A percentile compares a stretch with the other conserved stretches of the same genome.
These are phyloP conservation scores for Chelonus formosanus DNA, from an alignment of 2,888 invertebrate species.

Conservation along the genomic window DNA sequence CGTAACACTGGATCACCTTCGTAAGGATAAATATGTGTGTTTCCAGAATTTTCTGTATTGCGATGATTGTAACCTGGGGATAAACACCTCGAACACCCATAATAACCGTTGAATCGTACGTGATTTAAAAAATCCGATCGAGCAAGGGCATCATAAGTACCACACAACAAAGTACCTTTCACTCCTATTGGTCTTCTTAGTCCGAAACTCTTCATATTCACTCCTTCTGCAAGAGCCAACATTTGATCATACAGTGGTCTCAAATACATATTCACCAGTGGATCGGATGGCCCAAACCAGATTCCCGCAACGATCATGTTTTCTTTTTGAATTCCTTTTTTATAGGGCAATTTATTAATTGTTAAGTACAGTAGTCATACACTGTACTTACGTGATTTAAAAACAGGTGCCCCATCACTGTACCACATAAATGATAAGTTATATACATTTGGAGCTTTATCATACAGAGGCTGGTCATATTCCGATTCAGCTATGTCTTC, in stretches of 20 bases:
- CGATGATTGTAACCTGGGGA: constrained; percentile 15
- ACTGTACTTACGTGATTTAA: constrained; percentile 26
- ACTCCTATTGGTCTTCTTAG: too few species aligned
- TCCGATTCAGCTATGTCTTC: too few species aligned
- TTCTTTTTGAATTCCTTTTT: constrained; percentile 17
- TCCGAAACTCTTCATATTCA: too few species aligned
- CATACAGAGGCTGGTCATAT: neutral
- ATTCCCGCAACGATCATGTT: constrained; percentile 10
- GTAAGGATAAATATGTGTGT: constrained; percentile 26
- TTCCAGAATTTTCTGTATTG: constrained; percentile 4
- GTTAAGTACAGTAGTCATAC: constrained; percentile 25
- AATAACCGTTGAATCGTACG: constrained; percentile 19
- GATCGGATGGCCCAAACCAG: too few species aligned
- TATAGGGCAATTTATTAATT: constrained; percentile 30
- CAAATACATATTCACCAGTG: neutral
- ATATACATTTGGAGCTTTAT: constrained; percentile 12
- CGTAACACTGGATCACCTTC: neutral
- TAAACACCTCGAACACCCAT: constrained; percentile 17
- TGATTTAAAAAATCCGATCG: constrained; percentile 8
- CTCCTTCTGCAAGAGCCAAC: too few species aligned
- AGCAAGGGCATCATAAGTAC: neutral
- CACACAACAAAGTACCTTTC: constrained; percentile 12
- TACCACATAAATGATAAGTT: constrained; percentile 32
- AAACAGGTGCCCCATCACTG: constrained; percentile 24
- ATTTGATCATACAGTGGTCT: too few species aligned